phyloP scores from a whole-genome alignment of 2,888 invertebrate genomes.

The Cordilura impudica region DNA sequence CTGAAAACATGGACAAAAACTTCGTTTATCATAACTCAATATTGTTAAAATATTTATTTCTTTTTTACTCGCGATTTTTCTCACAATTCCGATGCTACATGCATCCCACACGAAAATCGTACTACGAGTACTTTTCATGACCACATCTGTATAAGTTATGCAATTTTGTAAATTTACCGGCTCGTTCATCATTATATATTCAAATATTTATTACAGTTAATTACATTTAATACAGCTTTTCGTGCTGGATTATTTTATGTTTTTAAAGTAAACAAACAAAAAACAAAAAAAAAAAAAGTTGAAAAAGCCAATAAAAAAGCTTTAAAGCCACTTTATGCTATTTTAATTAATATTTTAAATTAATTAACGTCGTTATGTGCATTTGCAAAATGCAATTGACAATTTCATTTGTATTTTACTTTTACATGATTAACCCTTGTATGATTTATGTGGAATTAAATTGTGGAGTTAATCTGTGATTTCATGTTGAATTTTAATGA shows the following conservation, averaged over 20 bases:
- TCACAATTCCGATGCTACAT: too few relatives aligned
- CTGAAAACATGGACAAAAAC: too few relatives aligned
- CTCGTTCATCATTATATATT: slow-evolving; percentile 42
- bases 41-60: too few relatives aligned
- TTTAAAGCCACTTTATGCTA: slow-evolving; percentile 36
- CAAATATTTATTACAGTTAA: slow-evolving; percentile 59
- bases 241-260: slow-evolving; percentile 14
- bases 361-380: slow-evolving; percentile 33
- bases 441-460: neutral
- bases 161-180: slow-evolving; percentile 2
- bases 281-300: neutral
- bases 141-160: neutral
- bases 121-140: too few relatives aligned
- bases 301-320: slow-evolving; percentile 14
- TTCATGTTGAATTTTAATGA: too few relatives aligned
- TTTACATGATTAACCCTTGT: neutral
- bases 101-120: too few relatives aligned
- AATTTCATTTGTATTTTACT: neutral
- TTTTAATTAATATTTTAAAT: slow-evolving; percentile 55
- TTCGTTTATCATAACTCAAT: too few relatives aligned
- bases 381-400: slow-evolving; percentile 6
- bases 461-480: neutral
- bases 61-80: too few relatives aligned
- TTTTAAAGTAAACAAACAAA: neutral
- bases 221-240: slow-evolving; percentile 57